Base-by-base conservation (phyloP, 2,113 vertebrate genomes). In the Crotophaga sulcirostris region DNA sequence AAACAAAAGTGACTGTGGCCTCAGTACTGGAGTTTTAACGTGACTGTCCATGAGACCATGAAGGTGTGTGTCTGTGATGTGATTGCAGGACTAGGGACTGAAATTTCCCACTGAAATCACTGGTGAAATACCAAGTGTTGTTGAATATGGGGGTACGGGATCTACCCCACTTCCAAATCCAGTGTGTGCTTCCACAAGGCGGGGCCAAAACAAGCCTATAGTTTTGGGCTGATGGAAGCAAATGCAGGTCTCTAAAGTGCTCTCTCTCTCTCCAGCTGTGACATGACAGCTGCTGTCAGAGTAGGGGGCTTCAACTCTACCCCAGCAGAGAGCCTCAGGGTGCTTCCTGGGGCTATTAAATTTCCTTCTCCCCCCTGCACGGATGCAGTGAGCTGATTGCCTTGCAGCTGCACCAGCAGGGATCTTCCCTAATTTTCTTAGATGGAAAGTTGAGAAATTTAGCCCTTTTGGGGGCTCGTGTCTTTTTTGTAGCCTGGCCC, bases 21-120 rank as follows among this genome's bases (percentile, higher is more conserved):
- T 74, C 10, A 9, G 1, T 33, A 44, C n/a, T 68, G 47, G 40
- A 24, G 52, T 78, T 84, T 81, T 82, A 85, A 38, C 62, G 20
- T 0, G 1, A 28, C 38, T 34, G 16, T 55, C 18, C 14, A 9
- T 58, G 51, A n/a, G n/a, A 20, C 38, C 11, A 5, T 36, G 55
- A 23, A 72, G 20, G 3, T 3, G 7, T 1, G 11, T 16, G 17
- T 51, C 47, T 49, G 56, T n/a, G 33, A 44, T 51, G 40, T 21
- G 11, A 54, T 83, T 91, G 34, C 42, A 59, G 67, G 21, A 68
- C 10, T 2, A 29, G 13, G 14, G 45, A 9, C 55, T 76, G n/a
- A 45, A 23, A 59, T 67, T 18, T 44, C 47, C 26, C 1, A 6
- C 21, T 70, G 85, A 91, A 80, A 85, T 72, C 28, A 23, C 33